phyloP scores from a whole-genome alignment of 2,888 invertebrate genomes.

The Agonopterix arenella region DNA sequence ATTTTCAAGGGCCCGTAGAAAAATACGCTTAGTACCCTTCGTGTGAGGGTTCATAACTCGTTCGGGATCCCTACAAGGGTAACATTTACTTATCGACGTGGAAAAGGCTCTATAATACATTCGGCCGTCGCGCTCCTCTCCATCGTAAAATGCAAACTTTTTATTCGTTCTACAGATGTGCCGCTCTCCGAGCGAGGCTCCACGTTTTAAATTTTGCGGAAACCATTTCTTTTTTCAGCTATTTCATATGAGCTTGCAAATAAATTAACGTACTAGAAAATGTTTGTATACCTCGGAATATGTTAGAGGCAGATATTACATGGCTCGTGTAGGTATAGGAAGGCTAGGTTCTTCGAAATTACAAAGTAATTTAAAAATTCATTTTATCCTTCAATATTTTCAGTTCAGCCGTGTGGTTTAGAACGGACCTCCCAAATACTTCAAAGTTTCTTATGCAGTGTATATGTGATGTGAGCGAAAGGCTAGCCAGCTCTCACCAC shows the following conservation, averaged over 20 bases:
- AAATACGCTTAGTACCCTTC: conserved; percentile 46
- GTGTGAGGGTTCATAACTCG: conserved; percentile 54
- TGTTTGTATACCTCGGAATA: background rate
- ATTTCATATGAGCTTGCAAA: background rate
- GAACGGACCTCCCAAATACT: no score
- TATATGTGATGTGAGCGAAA: no score
- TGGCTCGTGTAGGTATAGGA: no score
- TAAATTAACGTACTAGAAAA: background rate
- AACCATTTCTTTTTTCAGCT: conserved; percentile 15
- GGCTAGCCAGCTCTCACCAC: no score
- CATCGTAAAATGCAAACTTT: conserved; percentile 38
- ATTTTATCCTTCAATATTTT: no score
- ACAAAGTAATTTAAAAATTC: no score
- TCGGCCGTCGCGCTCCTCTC: conserved; percentile 40
- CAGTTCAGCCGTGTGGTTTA: no score
- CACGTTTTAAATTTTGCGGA: conserved; percentile 36
- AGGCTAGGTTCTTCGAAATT: no score
- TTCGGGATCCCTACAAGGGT: conserved; percentile 42
- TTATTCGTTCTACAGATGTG: conserved; percentile 43
- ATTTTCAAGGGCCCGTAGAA: conserved; percentile 14
- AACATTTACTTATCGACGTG: conserved; percentile 70
- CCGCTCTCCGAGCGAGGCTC: conserved; percentile 24
- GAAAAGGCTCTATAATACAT: conserved; percentile 63
- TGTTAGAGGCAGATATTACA: no score
- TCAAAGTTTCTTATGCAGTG: no score